Evolutionary conservation across 1,140 invertebrate genomes (phyloP).

Genomic region (Nasonia longicornis): DNA sequence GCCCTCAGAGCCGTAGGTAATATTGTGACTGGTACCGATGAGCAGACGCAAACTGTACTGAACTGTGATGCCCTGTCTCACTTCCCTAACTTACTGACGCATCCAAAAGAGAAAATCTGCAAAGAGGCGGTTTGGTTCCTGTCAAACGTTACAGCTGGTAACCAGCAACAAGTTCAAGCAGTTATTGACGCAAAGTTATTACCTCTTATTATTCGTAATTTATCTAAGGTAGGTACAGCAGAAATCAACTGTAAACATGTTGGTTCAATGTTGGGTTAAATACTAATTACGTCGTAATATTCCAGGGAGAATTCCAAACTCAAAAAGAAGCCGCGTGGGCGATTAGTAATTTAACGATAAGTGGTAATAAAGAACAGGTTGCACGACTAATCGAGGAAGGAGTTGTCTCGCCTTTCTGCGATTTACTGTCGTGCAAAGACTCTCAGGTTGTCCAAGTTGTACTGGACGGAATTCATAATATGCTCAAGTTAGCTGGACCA

Average conservation of each 20-base stretch:
- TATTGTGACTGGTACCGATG: constrained; percentile 98
- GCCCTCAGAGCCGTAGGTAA: constrained; percentile 97
- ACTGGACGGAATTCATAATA: constrained; percentile 92
- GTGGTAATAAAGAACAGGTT: constrained; percentile 92
- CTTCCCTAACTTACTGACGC: constrained; percentile 89
- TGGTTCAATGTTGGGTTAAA: constrained; percentile 3
- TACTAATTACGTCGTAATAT: constrained; percentile 33
- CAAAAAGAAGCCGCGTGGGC: constrained; percentile 99
- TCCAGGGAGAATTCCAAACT: constrained; percentile 96
- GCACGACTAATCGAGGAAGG: constrained; percentile 88
- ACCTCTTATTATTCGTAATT: constrained; percentile 94
- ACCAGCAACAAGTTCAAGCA: constrained; percentile 95
- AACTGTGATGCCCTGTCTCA: constrained; percentile 87
- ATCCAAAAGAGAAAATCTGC: constrained; percentile 88
- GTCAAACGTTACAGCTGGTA: constrained; percentile 98
- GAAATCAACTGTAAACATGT: constrained; percentile 5
- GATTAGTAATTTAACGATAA: constrained; percentile 98
- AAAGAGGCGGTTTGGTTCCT: constrained; percentile 99
- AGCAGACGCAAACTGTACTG: constrained; percentile 88
- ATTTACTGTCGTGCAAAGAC: constrained; percentile 90
- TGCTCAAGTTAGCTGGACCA: constrained; percentile 85
- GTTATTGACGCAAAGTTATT: constrained; percentile 96
- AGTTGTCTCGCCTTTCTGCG: constrained; percentile 92
- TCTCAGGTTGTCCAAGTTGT: constrained; percentile 91
- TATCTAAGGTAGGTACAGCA: constrained; percentile 72